phyloP scores from a whole-genome alignment of 2,797 vertebrate genomes.

The Triplophysa bombifrons region DNA sequence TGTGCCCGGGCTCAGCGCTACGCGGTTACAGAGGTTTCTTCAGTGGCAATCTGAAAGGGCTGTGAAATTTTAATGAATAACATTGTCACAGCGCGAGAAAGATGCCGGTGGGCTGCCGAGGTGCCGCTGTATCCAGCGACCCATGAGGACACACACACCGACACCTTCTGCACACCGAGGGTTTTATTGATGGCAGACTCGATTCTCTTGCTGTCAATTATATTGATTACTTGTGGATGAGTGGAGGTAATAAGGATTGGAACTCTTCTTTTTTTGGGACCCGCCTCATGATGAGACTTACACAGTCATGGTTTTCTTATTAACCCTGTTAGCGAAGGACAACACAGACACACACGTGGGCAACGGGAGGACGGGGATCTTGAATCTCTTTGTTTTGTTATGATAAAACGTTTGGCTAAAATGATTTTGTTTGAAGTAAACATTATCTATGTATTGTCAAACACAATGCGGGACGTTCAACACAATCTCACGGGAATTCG shows the following conservation, averaged over 20 bases:
- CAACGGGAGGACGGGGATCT: conserved; percentile 50
- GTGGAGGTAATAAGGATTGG: conserved; percentile 76
- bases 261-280: conserved; percentile 58
- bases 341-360: conserved; percentile 53
- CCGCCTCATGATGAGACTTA: conserved; percentile 59
- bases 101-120: conserved; percentile 9
- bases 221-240: conserved; percentile 81
- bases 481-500: too few species aligned
- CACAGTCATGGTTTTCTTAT: conserved; percentile 75
- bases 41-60: conserved; percentile 31
- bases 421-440: neutral
- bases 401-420: neutral
- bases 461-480: neutral
- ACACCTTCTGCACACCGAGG: conserved; percentile 36
- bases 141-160: conserved; percentile 41
- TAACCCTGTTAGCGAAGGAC: conserved; percentile 69
- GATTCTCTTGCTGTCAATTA: conserved; percentile 75
- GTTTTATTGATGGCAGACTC: conserved; percentile 68
- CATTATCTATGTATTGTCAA: neutral
- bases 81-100: conserved; percentile 42
- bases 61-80: conserved; percentile 58
- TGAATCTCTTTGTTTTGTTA: neutral
- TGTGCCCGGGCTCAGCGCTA: conserved; percentile 2
- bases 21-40: conserved; percentile 28
- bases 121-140: conserved; percentile 52